Percentiles rank a stretch among this genome's conserved stretches.
Conservation (phyloP, 2,797 vertebrate species). For the Pempheris klunzingeri region DNA sequence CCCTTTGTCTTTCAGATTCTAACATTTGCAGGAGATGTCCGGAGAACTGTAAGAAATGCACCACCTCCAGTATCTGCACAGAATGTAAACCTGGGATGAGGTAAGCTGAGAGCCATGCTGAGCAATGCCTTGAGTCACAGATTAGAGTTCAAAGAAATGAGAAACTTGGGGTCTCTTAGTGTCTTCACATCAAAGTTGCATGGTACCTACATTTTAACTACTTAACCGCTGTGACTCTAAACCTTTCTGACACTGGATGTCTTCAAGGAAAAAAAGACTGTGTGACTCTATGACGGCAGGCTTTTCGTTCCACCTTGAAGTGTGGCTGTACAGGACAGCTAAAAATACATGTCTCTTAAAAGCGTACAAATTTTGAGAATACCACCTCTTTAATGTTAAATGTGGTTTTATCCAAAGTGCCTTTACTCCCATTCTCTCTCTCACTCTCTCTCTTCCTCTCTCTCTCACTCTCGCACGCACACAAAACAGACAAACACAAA, state of each 20-base stretch:
- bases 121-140: not conserved
- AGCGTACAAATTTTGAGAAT: not conserved
- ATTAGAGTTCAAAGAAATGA: slow-evolving; percentile 7
- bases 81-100: slow-evolving; percentile 95
- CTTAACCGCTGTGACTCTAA: not conserved
- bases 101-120: slow-evolving; percentile 78
- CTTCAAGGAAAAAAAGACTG: not conserved
- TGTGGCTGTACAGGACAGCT: not conserved
- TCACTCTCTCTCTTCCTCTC: too few species aligned
- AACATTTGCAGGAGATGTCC: slow-evolving; percentile 93
- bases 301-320: not conserved
- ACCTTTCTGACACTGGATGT: not conserved
- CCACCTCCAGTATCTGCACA: slow-evolving; percentile 90
- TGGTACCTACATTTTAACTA: not conserved
- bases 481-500: too few species aligned
- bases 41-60: slow-evolving; percentile 95
- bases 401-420: not conserved
- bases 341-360: not conserved
- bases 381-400: not conserved
- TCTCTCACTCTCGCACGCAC: too few species aligned
- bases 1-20: slow-evolving; percentile 85
- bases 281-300: not conserved
- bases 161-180: slow-evolving; percentile 26
- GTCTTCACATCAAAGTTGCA: not conserved
- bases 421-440: not conserved